These are phyloP conservation scores for Dasyurus viverrinus DNA, from an alignment of 2,113 vertebrate species.

Conservation along the genomic window DNA sequence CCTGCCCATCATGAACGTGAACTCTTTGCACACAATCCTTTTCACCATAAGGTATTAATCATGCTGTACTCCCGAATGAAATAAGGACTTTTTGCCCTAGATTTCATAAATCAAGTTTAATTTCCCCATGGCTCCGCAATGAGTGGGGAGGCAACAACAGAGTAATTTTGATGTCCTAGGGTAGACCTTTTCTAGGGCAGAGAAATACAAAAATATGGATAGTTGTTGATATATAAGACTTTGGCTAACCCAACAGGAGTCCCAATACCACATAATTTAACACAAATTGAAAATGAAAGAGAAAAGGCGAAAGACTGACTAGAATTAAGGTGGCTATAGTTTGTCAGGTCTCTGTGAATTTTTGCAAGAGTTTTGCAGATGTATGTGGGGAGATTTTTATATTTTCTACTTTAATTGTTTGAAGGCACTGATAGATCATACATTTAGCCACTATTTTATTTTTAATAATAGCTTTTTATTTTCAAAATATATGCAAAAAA, in stretches of 20 bases:
- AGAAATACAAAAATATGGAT: neutral
- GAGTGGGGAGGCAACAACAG: neutral
- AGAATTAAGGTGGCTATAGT: neutral
- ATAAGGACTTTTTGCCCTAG: neutral
- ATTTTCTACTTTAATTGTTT: neutral
- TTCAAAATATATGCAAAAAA: too few species aligned
- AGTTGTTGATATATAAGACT: neutral
- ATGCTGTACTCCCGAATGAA: neutral
- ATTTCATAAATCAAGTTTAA: neutral
- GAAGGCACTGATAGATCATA: neutral
- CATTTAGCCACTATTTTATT: neutral
- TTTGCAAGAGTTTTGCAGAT: neutral
- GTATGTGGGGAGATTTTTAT: neutral
- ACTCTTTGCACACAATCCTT: neutral
- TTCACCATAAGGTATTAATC: neutral
- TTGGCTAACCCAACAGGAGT: neutral
- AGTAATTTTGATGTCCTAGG: neutral
- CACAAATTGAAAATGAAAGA: neutral
- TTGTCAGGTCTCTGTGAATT: neutral
- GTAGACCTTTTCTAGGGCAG: neutral
- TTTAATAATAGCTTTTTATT: too few species aligned
- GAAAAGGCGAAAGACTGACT: neutral
- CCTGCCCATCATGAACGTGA: neutral
- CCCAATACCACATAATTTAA: neutral
- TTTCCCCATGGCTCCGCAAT: neutral